A percentile compares a stretch with the other conserved stretches of the same genome.
phyloP scores from a whole-genome alignment of 2,797 vertebrate genomes.

The Microctenopoma stevenorrisi region DNA sequence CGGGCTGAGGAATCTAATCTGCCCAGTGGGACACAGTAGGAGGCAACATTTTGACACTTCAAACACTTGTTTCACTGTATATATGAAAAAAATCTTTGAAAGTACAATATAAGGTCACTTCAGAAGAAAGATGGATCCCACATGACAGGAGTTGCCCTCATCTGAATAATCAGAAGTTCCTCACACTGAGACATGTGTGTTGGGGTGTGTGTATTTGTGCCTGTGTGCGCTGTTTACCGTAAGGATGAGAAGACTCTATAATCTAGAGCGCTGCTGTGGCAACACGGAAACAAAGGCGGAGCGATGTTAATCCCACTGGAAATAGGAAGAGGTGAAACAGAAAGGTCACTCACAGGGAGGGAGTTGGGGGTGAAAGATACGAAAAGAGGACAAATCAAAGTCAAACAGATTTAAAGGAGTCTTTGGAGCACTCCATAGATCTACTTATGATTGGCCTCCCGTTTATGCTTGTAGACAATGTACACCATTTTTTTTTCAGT shows the following conservation, averaged over 20 bases:
- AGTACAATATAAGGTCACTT: background rate
- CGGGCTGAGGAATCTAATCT: conserved; percentile 61
- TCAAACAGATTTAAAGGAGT: conserved; percentile 30
- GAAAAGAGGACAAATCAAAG: conserved; percentile 29
- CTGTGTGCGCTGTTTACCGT: conserved; percentile 68
- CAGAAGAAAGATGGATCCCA: conserved; percentile 42
- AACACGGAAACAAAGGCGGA: conserved; percentile 65
- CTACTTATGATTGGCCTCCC: background rate
- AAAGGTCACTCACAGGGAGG: conserved; percentile 50
- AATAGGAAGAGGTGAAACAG: conserved; percentile 55
- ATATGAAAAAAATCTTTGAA: background rate
- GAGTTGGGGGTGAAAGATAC: conserved; percentile 26
- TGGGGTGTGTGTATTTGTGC: conserved; percentile 66
- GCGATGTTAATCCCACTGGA: conserved; percentile 58
- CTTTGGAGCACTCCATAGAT: background rate
- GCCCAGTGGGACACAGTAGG: conserved; percentile 39
- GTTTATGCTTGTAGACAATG: conserved; percentile 2
- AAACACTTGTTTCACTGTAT: conserved; percentile 1
- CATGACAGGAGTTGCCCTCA: conserved; percentile 48
- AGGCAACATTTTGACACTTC: conserved; percentile 42
- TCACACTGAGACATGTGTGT: conserved; percentile 63
- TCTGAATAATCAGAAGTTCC: conserved; percentile 67
- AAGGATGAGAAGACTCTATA: conserved; percentile 68
- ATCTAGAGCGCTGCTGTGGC: conserved; percentile 66
- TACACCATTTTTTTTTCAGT: background rate